Evolutionary conservation across 2,113 vertebrate genomes (phyloP), one percentile per base, ranked within the genome.

Genomic region (Bos indicus): DNA sequence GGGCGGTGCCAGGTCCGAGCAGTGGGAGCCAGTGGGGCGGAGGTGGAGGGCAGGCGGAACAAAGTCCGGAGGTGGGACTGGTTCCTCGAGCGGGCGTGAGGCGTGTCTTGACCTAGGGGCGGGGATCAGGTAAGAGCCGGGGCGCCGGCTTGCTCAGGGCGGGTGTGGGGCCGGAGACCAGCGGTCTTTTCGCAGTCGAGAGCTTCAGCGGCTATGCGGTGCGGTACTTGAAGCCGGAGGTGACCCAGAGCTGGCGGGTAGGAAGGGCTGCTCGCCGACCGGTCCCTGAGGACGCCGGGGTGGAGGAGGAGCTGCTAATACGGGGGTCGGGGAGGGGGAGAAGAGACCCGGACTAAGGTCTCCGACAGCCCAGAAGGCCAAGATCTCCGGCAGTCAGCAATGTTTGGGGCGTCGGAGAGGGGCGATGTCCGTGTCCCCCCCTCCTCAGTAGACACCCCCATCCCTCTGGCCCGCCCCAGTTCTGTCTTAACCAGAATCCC

Each of bases 201-300:
- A 40, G 98, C 12, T 98, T 98, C 97, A 98, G 98, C 52, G 92
- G 97, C 90, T 98, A 98, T 8, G 98, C 98, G 0, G 98, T 98
- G 89, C 89, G 98, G 28, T 60, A 97, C 93, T 74, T 98, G 60
- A 98, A 97, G 91, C 98, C 98, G 0, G 97, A 98, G 3, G 40
- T 98, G 90, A 98, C 98, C 36, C 98, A 98, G 95, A 98, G 62
- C 46, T 98, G 98, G 98, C 88, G 97, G 97, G 98, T 99, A 98
- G 51, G 91, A 26, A 57, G 36, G 21, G n/a, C 80, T 52, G 46
- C n/a, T 16, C 12, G 7, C 71, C 48, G 48, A 36, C 48, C 0
- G 0, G 15, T 26, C 17, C 59, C 26, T 17, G 16, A 59, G 64
- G 48, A 12, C 19, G 51, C 14, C 1, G 51, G 25, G 67, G 54